Percentiles rank a stretch among this genome's conserved stretches.
phyloP scores from a whole-genome alignment of 2,113 vertebrate genomes.

The Lipophrys pholis region DNA sequence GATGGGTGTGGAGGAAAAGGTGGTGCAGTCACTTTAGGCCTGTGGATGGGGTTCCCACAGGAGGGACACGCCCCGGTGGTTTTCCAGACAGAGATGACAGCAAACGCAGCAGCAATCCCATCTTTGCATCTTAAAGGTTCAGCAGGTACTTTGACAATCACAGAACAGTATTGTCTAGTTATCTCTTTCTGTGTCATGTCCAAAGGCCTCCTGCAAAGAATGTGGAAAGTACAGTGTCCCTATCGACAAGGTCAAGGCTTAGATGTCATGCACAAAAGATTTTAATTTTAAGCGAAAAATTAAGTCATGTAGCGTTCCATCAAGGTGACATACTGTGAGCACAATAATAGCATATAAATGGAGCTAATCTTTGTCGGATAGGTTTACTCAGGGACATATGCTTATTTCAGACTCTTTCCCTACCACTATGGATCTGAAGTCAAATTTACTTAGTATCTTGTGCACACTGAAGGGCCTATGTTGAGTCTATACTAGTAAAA shows the following conservation, averaged over 20 bases:
- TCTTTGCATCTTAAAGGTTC: conserved; percentile 58
- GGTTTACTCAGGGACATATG: conserved; percentile 31
- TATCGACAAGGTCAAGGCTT: conserved; percentile 67
- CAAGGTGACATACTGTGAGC: conserved; percentile 58
- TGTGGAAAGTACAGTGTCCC: conserved; percentile 19
- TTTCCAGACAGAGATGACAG: conserved; percentile 43
- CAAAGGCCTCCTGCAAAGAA: conserved; percentile 60
- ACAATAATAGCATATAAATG: conserved; percentile 62
- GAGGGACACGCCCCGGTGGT: conserved; percentile 75
- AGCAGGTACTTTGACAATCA: conserved; percentile 36
- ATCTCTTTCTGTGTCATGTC: conserved; percentile 55
- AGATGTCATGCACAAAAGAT: conserved; percentile 63
- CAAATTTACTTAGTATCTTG: conserved; percentile 31
- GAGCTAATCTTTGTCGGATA: conserved; percentile 26
- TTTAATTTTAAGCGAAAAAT: conserved; percentile 41
- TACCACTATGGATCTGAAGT: conserved; percentile 32
- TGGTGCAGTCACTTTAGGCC: conserved; percentile 70
- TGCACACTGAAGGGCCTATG: conserved; percentile 4
- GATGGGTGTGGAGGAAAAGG: conserved; percentile 74
- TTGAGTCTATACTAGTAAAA: conserved; percentile 49
- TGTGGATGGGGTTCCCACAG: conserved; percentile 75
- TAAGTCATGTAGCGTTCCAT: conserved; percentile 39
- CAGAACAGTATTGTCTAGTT: conserved; percentile 49
- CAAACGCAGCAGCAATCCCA: conserved; percentile 59
- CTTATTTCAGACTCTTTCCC: conserved; percentile 47